These are phyloP conservation scores for Trichopoda pennipes DNA, from an alignment of 2,888 invertebrate species.

Conservation along the genomic window DNA sequence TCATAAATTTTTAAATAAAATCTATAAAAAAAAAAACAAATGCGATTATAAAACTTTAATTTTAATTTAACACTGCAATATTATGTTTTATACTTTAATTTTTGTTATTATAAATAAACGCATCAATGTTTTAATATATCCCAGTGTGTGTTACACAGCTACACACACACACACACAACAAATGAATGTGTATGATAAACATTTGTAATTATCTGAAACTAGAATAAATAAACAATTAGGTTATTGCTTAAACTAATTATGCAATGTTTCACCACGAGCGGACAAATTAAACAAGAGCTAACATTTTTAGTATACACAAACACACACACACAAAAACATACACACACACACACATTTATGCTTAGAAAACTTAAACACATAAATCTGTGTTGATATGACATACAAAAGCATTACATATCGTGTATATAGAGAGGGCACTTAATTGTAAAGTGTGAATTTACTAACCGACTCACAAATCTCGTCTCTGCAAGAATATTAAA, in stretches of 20 bases:
- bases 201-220: constrained; percentile 55
- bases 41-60: too few species aligned
- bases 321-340: neutral
- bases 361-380: too few species aligned
- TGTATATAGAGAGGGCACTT: too few species aligned
- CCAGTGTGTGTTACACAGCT: constrained; percentile 17
- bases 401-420: too few species aligned
- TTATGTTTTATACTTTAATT: too few species aligned
- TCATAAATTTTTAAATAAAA: too few species aligned
- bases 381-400: too few species aligned
- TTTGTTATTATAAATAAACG: too few species aligned
- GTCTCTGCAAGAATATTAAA: constrained; percentile 1
- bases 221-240: constrained; percentile 65
- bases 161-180: too few species aligned
- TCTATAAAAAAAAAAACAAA: too few species aligned
- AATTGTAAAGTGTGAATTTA: constrained; percentile 50
- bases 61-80: too few species aligned
- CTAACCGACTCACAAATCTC: constrained; percentile 34
- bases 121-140: constrained; percentile 16
- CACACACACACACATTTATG: too few species aligned
- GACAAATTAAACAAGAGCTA: constrained; percentile 51
- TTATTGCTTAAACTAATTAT: constrained; percentile 76
- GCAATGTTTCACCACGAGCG: constrained; percentile 71
- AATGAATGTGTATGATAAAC: constrained; percentile 11
- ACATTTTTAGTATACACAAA: constrained; percentile 21